Evolutionary conservation across 2,797 vertebrate species (phyloP).

Genomic region (Hypotaenidia philippensis): DNA sequence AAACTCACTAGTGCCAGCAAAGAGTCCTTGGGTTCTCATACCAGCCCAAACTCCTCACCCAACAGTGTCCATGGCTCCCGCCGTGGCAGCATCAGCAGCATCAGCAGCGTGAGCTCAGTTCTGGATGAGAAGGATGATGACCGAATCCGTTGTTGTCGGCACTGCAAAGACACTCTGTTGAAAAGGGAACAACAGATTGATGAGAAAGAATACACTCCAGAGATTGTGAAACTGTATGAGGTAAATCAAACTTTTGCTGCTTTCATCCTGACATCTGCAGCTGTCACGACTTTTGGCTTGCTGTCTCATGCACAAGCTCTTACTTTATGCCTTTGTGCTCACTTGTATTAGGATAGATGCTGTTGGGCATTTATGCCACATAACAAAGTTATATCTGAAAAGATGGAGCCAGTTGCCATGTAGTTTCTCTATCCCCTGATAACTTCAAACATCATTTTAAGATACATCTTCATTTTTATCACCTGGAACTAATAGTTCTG

Average conservation of each 20-base stretch:
- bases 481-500: neutral
- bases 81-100: constrained; percentile 92
- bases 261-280: neutral
- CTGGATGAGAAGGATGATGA: constrained; percentile 97
- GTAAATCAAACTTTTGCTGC: constrained; percentile 62
- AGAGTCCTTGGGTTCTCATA: constrained; percentile 86
- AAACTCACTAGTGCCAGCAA: constrained; percentile 92
- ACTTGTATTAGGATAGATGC: neutral
- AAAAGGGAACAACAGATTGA: constrained; percentile 94
- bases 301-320: neutral
- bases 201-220: constrained; percentile 90
- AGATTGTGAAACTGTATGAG: constrained; percentile 94
- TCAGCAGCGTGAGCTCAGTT: constrained; percentile 93
- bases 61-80: constrained; percentile 86
- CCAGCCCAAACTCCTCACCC: constrained; percentile 87
- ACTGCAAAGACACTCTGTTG: constrained; percentile 93
- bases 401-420: neutral
- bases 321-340: neutral
- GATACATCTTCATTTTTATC: neutral
- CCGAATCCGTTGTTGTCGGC: constrained; percentile 92
- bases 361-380: accelerated
- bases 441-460: neutral
- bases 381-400: neutral
- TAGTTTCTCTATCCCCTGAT: neutral
- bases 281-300: neutral